These are phyloP conservation scores for Cheilosia impressa DNA, from an alignment of 2,888 invertebrate species.

Conservation along the genomic window DNA sequence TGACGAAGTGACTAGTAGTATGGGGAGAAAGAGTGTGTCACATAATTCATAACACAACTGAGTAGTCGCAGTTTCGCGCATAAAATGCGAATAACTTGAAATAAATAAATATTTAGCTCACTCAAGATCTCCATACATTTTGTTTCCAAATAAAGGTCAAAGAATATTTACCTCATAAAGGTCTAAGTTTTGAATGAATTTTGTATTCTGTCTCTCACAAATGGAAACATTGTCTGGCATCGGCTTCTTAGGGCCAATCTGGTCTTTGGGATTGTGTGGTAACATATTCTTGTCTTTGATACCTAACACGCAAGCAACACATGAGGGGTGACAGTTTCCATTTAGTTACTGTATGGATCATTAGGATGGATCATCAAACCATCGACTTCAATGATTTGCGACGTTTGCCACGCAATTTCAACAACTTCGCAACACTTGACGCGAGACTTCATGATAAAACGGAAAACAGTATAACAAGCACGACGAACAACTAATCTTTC, in stretches of 20 bases:
- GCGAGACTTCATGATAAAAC: too few species aligned
- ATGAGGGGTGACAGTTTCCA: slow-evolving; percentile 98
- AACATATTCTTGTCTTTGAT: slow-evolving; percentile 99
- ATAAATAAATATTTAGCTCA: too few species aligned
- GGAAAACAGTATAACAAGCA: too few species aligned
- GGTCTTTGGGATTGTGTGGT: slow-evolving; percentile 98
- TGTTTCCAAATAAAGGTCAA: slow-evolving; percentile 65
- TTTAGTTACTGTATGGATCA: slow-evolving; percentile 99
- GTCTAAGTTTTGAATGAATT: slow-evolving; percentile 81
- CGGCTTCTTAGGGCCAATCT: slow-evolving; percentile 98
- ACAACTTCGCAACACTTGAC: slow-evolving; percentile 99
- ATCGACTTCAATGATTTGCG: slow-evolving; percentile 99
- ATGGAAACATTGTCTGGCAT: slow-evolving; percentile 93
- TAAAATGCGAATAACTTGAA: too few species aligned
- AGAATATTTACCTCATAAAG: slow-evolving; percentile 78
- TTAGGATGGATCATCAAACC: slow-evolving; percentile 99
- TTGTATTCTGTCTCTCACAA: slow-evolving; percentile 84
- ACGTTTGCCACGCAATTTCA: slow-evolving; percentile 99
- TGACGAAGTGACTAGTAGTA: too few species aligned
- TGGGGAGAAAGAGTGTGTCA: too few species aligned
- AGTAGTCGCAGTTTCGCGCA: too few species aligned
- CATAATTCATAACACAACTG: too few species aligned
- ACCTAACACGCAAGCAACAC: slow-evolving; percentile 93
- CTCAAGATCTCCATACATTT: slow-evolving; percentile 42
- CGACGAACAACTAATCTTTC: slow-evolving; percentile 93